A percentile compares a stretch with the other conserved stretches of the same genome.
Conservation (phyloP, 2,113 vertebrate species). For the Fregetta grallaria region DNA sequence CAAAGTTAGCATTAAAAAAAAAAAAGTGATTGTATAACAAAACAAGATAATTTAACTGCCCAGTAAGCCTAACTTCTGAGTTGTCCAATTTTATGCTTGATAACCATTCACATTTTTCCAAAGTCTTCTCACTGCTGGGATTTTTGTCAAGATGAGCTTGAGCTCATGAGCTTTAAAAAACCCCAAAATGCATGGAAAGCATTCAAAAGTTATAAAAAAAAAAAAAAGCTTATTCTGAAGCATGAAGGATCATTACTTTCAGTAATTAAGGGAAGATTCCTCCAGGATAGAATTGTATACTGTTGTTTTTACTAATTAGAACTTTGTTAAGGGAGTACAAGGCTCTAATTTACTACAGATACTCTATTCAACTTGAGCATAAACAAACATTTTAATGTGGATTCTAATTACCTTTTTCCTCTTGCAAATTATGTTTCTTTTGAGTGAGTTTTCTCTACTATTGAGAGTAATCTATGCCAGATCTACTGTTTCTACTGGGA, state of each 20-base stretch:
- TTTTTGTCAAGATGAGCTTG: neutral
- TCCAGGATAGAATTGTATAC: neutral
- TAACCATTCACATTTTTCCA: neutral
- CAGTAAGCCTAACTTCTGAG: neutral
- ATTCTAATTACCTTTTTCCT: conserved; percentile 1
- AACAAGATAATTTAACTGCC: neutral
- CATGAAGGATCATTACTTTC: neutral
- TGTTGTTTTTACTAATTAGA: neutral
- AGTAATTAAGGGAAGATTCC: conserved; percentile 14
- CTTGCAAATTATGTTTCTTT: neutral
- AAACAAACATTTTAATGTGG: neutral
- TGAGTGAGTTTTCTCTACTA: neutral
- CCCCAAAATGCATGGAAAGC: neutral
- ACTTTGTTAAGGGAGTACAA: neutral
- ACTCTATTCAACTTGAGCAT: neutral
- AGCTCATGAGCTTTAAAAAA: neutral
- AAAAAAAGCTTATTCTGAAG: neutral
- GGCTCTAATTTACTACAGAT: neutral
- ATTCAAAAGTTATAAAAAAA: neutral
- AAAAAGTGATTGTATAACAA: neutral
- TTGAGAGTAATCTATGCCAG: neutral
- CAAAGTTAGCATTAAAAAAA: neutral
- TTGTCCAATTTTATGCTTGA: neutral
- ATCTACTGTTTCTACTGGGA: neutral
- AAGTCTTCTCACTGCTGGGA: neutral